Base-by-base conservation (phyloP, 2,797 vertebrate genomes). In the Erethizon dorsatum region DNA sequence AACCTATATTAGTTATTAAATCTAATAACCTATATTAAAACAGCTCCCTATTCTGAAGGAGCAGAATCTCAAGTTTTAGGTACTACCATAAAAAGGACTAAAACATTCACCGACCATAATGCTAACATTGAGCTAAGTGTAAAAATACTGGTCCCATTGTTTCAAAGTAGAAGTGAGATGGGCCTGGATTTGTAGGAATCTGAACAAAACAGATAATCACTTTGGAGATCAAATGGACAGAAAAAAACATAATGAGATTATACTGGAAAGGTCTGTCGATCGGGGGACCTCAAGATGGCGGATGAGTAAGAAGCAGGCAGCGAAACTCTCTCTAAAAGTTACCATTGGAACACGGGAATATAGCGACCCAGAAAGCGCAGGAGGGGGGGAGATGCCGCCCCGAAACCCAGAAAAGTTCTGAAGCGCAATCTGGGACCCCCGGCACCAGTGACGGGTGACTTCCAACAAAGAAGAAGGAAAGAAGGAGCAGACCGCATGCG, bases 31-130 rank as follows among this genome's bases (percentile, higher is more conserved):
- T 22, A 86, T 15, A 71, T 69, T 63, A 80, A 37, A 94, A 65
- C 28, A 28, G 10, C 33, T 41, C n/a, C 31, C 88, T 18, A 80
- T 83, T 79, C 67, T 88, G 7, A 90, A 61, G 41, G 20, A 65
- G 24, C 31, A 79, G 67, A 80, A 96, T 50, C 50, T 77, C 69
- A 78, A 82, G 63, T 78, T 83, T 71, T 61, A 88, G 37, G 59
- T 75, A 87, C 45, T 61, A 14, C 28, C n/a, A 56, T 87, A 50
- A 79, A 85, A 85, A 88, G 84, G 80, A 15, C 88, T 33, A 52
- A 59, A 87, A 57, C 1, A 91, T 56, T 88, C 57, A 65, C 9
- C 33, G 54, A 93, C 26, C 12, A 26, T 15, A 93, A 92, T 31
- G 14, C 79, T 56, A 93, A 91, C 31, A 75, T 8, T 22, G 22